Conservation (phyloP, 2,797 vertebrate species). For the Geotrypetes seraphini region DNA sequence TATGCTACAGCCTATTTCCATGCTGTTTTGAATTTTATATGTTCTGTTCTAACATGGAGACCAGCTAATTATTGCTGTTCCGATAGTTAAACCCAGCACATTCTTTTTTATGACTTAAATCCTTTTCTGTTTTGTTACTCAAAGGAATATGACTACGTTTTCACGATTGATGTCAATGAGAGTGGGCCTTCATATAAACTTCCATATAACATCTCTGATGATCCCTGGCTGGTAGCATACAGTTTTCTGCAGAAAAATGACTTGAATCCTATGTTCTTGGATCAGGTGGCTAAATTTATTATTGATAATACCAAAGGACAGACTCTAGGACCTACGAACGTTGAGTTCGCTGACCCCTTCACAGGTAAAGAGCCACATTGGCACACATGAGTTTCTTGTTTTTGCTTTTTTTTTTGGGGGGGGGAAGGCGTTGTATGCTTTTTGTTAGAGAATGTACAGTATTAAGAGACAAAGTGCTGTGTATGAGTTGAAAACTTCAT, state of each 20-base stretch:
- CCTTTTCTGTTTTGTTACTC: constrained; percentile 23
- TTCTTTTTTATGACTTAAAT: neutral
- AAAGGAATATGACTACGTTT: constrained; percentile 95
- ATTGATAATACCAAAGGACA: constrained; percentile 91
- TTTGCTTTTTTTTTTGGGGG: neutral
- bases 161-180: constrained; percentile 93
- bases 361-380: constrained; percentile 67
- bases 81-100: no score
- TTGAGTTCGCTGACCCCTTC: constrained; percentile 73
- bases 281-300: constrained; percentile 97
- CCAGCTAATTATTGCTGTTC: no score
- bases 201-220: constrained; percentile 83
- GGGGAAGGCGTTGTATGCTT: neutral
- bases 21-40: no score
- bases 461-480: neutral
- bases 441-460: no score
- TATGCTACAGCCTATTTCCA: no score
- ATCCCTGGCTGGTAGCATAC: constrained; percentile 91
- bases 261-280: constrained; percentile 88
- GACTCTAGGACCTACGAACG: constrained; percentile 52
- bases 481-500: constrained; percentile 2
- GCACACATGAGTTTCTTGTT: neutral
- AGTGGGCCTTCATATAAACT: constrained; percentile 87
- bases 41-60: no score
- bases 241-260: constrained; percentile 94